Evolutionary conservation across 2,797 vertebrate species (phyloP).

Genomic region (Kryptolebias ocellatus): DNA sequence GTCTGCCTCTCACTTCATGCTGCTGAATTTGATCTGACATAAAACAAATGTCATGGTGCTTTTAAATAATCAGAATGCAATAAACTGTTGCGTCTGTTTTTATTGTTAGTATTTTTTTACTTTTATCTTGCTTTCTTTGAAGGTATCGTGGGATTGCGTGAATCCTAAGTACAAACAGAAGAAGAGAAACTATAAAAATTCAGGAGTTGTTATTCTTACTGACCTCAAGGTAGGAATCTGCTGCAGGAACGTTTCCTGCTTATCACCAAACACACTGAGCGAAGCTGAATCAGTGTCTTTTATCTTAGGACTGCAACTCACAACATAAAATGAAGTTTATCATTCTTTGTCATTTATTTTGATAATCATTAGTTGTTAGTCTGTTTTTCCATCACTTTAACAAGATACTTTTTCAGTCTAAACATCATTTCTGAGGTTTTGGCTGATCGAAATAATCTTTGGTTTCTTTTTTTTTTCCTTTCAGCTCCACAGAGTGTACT

Average conservation of each 20-base stretch:
- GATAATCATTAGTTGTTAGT: neutral
- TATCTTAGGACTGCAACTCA: neutral
- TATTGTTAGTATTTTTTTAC: constrained; percentile 5
- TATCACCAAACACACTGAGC: neutral
- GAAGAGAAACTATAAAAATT: constrained; percentile 96
- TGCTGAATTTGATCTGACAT: constrained; percentile 36
- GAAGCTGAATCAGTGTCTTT: constrained; percentile 6
- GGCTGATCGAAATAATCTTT: constrained; percentile 23
- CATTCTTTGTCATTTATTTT: neutral
- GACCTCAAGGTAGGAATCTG: constrained; percentile 88
- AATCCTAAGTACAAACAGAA: constrained; percentile 96
- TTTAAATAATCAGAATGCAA: constrained; percentile 22
- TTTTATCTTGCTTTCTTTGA: constrained; percentile 30
- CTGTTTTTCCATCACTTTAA: neutral
- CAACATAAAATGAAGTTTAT: neutral
- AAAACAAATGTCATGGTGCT: constrained; percentile 40
- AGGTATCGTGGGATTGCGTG: constrained; percentile 96
- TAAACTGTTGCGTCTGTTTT: constrained; percentile 24
- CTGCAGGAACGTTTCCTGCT: neutral
- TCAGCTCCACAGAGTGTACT: constrained; percentile 95
- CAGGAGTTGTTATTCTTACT: constrained; percentile 89
- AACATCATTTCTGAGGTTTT: constrained; percentile 25
- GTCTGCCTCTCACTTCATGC: constrained; percentile 36
- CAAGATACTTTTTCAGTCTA: constrained; percentile 2
- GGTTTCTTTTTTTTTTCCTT: constrained; percentile 46